Conservation (phyloP, 64 coral and sea anemone species). For the Porites lutea region DNA sequence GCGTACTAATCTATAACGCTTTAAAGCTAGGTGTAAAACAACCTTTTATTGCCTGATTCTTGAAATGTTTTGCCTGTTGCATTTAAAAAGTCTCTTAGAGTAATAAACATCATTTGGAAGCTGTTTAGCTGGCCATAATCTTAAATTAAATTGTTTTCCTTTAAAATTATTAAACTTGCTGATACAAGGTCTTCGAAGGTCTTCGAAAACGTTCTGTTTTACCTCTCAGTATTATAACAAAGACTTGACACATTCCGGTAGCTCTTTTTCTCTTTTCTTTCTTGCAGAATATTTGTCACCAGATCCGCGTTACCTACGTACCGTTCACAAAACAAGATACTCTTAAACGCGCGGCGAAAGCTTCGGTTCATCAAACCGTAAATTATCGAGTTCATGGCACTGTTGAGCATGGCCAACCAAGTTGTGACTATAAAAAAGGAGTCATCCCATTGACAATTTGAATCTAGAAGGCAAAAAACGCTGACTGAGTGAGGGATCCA, state of each 20-base stretch:
- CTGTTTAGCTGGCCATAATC: too few relatives aligned
- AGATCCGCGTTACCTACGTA: slow-evolving; percentile 41
- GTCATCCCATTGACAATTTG: slow-evolving; percentile 19
- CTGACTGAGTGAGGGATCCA: slow-evolving; percentile 86
- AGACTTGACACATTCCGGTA: neutral
- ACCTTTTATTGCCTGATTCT: too few relatives aligned
- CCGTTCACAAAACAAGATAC: slow-evolving; percentile 51
- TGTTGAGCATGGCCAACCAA: slow-evolving; percentile 88
- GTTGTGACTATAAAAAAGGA: slow-evolving; percentile 75
- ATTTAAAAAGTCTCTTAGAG: too few relatives aligned
- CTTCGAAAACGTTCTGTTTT: neutral
- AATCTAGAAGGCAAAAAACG: slow-evolving; percentile 63
- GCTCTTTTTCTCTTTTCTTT: neutral
- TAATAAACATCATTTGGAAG: too few relatives aligned
- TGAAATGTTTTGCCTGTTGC: too few relatives aligned
- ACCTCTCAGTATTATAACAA: neutral
- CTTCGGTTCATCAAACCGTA: slow-evolving; percentile 79
- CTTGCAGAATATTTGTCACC: slow-evolving; percentile 11
- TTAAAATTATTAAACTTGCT: too few relatives aligned
- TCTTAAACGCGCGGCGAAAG: slow-evolving; percentile 77
- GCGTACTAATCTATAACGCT: too few relatives aligned
- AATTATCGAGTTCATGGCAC: slow-evolving; percentile 74
- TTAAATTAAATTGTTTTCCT: too few relatives aligned
- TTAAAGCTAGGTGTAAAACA: too few relatives aligned
- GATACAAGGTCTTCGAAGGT: too few relatives aligned